These are phyloP conservation scores for Pseudococcus jackbeardsleyi DNA, from an alignment of 2,888 invertebrate genomes.

Conservation along the genomic window DNA sequence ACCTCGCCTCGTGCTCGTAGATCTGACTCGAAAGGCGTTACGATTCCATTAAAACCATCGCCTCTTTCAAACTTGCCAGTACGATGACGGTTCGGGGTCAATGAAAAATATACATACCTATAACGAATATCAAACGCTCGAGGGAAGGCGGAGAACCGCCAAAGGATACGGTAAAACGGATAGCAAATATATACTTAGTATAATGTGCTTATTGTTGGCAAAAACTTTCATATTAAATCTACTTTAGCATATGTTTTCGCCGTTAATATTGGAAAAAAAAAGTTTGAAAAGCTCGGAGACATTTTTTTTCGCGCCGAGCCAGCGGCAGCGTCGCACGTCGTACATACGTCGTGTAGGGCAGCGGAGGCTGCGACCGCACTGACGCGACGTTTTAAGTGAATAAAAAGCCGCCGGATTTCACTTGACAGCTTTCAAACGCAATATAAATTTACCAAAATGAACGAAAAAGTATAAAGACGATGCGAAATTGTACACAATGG, in stretches of 20 bases:
- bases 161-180: slow-evolving; percentile 2
- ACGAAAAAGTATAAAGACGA: slow-evolving; percentile 38
- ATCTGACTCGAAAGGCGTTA: background rate
- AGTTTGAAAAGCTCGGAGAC: slow-evolving; percentile 31
- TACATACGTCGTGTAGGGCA: background rate
- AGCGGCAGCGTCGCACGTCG: slow-evolving; percentile 10
- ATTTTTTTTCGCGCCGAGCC: background rate
- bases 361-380: background rate
- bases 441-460: slow-evolving; percentile 44
- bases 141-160: background rate
- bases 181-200: slow-evolving; percentile 3
- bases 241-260: slow-evolving; percentile 30
- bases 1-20: background rate
- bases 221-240: slow-evolving; percentile 47
- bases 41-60: slow-evolving; percentile 13
- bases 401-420: slow-evolving; percentile 42
- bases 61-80: too few relatives aligned
- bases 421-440: slow-evolving; percentile 47
- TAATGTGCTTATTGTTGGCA: slow-evolving; percentile 17
- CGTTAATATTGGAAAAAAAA: background rate
- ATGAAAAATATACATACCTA: too few relatives aligned
- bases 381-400: slow-evolving; percentile 41
- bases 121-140: too few relatives aligned
- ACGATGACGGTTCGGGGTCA: too few relatives aligned
- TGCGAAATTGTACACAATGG: slow-evolving; percentile 34